Evolutionary conservation across 2,888 invertebrate genomes (phyloP).

Genomic region (Scaptomyza cyrtandrae): DNA sequence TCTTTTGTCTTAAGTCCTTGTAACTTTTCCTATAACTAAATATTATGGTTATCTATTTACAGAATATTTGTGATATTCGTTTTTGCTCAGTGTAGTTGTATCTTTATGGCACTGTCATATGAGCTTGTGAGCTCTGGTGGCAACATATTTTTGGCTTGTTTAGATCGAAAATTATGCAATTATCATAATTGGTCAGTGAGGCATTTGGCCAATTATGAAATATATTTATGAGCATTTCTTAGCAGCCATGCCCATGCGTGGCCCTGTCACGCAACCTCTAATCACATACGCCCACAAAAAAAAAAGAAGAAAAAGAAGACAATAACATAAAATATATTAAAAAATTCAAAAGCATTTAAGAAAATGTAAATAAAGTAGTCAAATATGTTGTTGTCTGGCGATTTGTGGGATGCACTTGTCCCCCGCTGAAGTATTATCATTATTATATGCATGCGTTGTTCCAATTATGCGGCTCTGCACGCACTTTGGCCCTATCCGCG

Average conservation of each 20-base stretch:
- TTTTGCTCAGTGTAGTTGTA: slow-evolving; percentile 53
- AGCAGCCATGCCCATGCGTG: slow-evolving; percentile 23
- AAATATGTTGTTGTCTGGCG: slow-evolving; percentile 17
- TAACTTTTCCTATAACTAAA: background rate
- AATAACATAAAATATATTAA: background rate
- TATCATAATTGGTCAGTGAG: slow-evolving; percentile 72
- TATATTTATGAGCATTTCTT: slow-evolving; percentile 58
- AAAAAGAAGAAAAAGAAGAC: slow-evolving; percentile 15
- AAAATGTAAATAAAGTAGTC: slow-evolving; percentile 48
- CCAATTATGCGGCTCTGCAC: slow-evolving; percentile 75
- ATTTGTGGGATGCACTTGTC: slow-evolving; percentile 59
- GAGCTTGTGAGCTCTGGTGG: slow-evolving; percentile 40
- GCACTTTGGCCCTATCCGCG: slow-evolving; percentile 61
- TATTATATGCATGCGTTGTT: slow-evolving; percentile 64
- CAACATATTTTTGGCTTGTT: slow-evolving; percentile 67
- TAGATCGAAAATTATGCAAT: slow-evolving; percentile 77
- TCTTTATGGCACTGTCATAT: slow-evolving; percentile 61
- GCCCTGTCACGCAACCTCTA: slow-evolving; percentile 54
- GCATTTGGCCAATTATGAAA: slow-evolving; percentile 76
- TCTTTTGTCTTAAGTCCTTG: too few species aligned
- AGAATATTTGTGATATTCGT: too few species aligned
- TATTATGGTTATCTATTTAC: too few species aligned
- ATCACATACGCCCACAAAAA: slow-evolving; percentile 51
- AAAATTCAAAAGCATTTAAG: slow-evolving; percentile 13
- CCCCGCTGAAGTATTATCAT: slow-evolving; percentile 52